phyloP scores from a whole-genome alignment of 1,140 invertebrate species.

The Charaxes varanes region DNA sequence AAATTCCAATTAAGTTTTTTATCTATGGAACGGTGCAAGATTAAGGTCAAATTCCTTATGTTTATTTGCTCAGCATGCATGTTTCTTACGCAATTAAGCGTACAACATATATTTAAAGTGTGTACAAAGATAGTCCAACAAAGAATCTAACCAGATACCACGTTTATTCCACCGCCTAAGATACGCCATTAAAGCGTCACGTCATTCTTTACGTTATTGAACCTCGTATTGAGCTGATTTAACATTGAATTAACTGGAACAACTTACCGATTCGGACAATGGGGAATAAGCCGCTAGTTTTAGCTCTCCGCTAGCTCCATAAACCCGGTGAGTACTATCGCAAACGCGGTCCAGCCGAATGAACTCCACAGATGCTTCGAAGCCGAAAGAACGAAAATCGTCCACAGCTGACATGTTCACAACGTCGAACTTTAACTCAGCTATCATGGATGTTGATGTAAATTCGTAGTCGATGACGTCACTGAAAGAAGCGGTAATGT shows the following conservation, averaged over 20 bases:
- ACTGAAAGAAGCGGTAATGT: no score
- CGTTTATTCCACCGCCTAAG: no score
- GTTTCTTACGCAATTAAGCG: no score
- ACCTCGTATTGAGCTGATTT: neutral
- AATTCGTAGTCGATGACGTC: constrained; percentile 78
- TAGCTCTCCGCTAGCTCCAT: constrained; percentile 86
- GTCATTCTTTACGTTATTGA: no score
- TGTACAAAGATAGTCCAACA: no score
- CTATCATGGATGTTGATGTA: constrained; percentile 83
- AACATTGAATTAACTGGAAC: neutral
- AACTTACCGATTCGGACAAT: constrained; percentile 80
- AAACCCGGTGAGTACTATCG: constrained; percentile 79
- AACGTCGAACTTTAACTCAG: constrained; percentile 88
- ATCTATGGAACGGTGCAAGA: neutral
- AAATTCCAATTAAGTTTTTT: neutral
- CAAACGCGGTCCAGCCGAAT: constrained; percentile 80
- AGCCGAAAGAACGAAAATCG: constrained; percentile 88
- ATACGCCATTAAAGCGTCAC: no score
- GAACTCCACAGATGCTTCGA: constrained; percentile 90
- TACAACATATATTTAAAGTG: no score
- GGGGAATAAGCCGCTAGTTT: constrained; percentile 75
- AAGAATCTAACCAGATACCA: no score
- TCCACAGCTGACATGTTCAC: constrained; percentile 87
- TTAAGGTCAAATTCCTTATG: no score
- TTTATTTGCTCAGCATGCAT: no score